Conservation (phyloP, 2,113 vertebrate genomes). For the Spermophilus dauricus region DNA sequence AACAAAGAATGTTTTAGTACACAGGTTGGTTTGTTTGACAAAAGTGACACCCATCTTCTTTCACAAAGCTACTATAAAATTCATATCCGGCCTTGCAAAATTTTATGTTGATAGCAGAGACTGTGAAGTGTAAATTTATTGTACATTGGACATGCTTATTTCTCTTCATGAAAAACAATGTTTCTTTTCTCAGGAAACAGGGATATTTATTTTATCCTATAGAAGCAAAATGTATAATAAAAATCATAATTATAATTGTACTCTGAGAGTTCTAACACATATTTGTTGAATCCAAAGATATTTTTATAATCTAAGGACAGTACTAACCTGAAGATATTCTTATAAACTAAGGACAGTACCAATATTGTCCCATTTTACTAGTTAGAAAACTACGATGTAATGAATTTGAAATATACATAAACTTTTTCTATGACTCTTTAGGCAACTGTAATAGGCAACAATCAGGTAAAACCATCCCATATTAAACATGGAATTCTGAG, state of each 20-base stretch:
- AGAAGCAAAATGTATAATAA: slow-evolving; percentile 45
- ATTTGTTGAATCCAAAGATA: neutral
- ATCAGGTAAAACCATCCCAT: neutral
- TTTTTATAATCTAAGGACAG: neutral
- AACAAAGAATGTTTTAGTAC: slow-evolving; percentile 60
- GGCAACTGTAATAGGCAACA: neutral
- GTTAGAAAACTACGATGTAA: neutral
- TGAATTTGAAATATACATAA: neutral
- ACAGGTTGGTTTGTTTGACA: slow-evolving; percentile 70
- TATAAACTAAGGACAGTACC: neutral
- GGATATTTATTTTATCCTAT: neutral
- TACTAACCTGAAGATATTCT: slow-evolving; percentile 1
- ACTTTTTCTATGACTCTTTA: neutral
- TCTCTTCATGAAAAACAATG: neutral
- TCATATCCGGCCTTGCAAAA: slow-evolving; percentile 75
- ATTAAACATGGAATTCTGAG: neutral
- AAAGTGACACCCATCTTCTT: slow-evolving; percentile 56
- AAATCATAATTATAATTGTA: neutral
- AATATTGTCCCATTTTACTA: neutral
- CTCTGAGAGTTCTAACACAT: neutral
- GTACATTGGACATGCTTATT: slow-evolving; percentile 48
- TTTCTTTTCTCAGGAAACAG: slow-evolving; percentile 63
- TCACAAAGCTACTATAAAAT: slow-evolving; percentile 68
- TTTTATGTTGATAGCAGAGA: slow-evolving; percentile 61
- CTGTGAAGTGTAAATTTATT: neutral